Evolutionary conservation across 2,113 vertebrate species (phyloP).

Genomic region (Tilapia sparmanii): DNA sequence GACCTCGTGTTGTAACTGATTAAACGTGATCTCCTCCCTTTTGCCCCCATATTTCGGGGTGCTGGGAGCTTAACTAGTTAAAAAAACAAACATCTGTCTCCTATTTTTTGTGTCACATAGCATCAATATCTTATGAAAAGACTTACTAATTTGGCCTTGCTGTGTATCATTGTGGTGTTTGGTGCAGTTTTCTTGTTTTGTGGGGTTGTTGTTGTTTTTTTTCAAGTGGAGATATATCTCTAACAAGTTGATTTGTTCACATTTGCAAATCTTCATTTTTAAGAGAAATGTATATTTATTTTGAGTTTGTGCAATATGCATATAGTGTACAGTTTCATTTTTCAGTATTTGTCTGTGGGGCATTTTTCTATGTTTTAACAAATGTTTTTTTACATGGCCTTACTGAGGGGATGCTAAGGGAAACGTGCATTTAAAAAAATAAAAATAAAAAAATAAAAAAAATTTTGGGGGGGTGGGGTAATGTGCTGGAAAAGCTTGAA

Average conservation of each 20-base stretch:
- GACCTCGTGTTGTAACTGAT: not conserved
- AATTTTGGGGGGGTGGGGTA: too few relatives aligned
- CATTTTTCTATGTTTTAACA: not conserved
- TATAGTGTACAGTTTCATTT: not conserved
- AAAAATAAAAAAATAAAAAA: too few relatives aligned
- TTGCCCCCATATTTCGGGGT: not conserved
- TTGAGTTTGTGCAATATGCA: not conserved
- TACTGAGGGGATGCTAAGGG: not conserved
- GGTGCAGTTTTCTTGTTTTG: not conserved
- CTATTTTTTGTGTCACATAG: not conserved
- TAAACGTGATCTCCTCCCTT: not conserved
- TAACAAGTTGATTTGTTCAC: not conserved
- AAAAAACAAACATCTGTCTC: not conserved
- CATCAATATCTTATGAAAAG: not conserved
- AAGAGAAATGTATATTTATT: not conserved
- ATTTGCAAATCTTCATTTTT: not conserved
- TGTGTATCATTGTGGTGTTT: not conserved
- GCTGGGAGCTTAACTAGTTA: not conserved
- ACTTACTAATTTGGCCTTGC: not conserved
- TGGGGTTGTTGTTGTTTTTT: not conserved
- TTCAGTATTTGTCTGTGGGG: not conserved
- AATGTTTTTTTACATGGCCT: rapidly evolving
- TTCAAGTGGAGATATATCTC: not conserved
- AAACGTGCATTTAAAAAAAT: not conserved
- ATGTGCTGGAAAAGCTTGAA: not conserved